Evolutionary conservation across 2,113 vertebrate genomes (phyloP).

Genomic region (Nothobranchius kuhntae): DNA sequence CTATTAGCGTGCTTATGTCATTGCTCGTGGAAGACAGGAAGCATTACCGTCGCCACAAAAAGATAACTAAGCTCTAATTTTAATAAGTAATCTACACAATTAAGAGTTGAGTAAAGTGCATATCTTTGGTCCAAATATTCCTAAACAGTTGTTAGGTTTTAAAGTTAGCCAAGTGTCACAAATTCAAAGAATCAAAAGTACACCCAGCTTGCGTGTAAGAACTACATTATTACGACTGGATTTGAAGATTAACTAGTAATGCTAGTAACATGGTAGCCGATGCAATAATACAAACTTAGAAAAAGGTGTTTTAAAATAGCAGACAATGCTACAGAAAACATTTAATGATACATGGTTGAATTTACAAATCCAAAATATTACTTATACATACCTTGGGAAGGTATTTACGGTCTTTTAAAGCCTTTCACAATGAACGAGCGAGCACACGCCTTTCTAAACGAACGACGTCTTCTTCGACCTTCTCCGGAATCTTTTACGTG

Average conservation of each 20-base stretch:
- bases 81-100: too few relatives aligned
- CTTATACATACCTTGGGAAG: constrained; percentile 35
- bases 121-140: too few relatives aligned
- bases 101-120: too few relatives aligned
- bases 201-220: not conserved
- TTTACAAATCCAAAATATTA: not conserved
- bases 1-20: too few relatives aligned
- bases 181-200: not conserved
- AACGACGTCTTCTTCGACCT: not conserved
- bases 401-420: not conserved
- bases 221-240: not conserved
- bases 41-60: too few relatives aligned
- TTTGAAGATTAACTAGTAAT: not conserved
- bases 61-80: too few relatives aligned
- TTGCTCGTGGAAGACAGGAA: too few relatives aligned
- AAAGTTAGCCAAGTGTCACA: too few relatives aligned
- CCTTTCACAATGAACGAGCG: constrained; percentile 16
- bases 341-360: not conserved
- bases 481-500: not conserved
- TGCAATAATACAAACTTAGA: not conserved
- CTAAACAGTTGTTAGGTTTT: too few relatives aligned
- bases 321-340: not conserved
- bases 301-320: not conserved
- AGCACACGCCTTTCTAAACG: too few relatives aligned
- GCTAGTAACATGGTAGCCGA: not conserved